phyloP scores from a whole-genome alignment of 2,113 vertebrate genomes.

The Pelobates fuscus region DNA sequence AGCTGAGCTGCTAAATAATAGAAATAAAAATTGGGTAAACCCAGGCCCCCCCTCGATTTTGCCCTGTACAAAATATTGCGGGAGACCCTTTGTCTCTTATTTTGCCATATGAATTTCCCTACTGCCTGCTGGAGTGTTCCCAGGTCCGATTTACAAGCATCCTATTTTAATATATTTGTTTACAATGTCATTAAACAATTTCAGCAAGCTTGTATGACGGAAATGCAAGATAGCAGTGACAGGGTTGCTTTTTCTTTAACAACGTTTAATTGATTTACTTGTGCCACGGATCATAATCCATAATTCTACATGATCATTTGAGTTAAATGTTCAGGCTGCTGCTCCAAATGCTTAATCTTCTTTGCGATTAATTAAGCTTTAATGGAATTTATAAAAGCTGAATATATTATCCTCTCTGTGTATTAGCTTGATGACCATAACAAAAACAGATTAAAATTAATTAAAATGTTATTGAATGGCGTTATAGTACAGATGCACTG shows the following conservation, averaged over 20 bases:
- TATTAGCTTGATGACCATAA: background rate
- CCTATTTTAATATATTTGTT: too few species aligned
- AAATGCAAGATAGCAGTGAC: background rate
- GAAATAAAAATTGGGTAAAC: too few species aligned
- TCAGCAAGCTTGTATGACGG: too few species aligned
- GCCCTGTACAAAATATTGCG: too few species aligned
- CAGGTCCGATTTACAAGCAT: too few species aligned
- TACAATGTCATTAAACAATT: too few species aligned
- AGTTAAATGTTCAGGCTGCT: background rate
- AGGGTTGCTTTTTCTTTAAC: background rate
- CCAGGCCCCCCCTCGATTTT: too few species aligned
- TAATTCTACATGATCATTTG: background rate
- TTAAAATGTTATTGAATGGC: constrained; percentile 25
- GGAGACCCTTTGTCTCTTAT: too few species aligned
- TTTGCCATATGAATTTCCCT: too few species aligned
- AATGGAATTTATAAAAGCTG: constrained; percentile 35
- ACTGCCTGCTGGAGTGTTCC: too few species aligned
- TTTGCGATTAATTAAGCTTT: constrained; percentile 34
- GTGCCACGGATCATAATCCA: background rate
- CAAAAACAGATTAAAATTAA: constrained; percentile 41
- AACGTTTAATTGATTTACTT: background rate
- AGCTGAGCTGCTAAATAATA: too few species aligned
- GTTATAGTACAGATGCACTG: constrained; percentile 17
- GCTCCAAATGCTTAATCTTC: constrained; percentile 14
- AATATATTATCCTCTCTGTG: constrained; percentile 16